Base-by-base conservation (phyloP, 2,797 vertebrate genomes). In the Sebastes hubbsi region DNA sequence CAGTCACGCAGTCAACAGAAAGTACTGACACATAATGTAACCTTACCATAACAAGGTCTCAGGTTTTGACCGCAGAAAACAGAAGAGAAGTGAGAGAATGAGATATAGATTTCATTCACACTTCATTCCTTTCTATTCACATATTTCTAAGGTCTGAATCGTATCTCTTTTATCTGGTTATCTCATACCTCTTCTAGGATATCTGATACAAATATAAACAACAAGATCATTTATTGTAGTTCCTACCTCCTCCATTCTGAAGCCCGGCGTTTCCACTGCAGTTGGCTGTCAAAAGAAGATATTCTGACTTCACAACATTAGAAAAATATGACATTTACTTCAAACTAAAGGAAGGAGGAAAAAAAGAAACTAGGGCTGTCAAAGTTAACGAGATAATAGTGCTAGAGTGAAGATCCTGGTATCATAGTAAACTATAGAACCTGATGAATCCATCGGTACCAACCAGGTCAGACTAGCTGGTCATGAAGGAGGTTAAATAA, bases 211-310 rank as follows among this genome's bases (percentile, higher is more conserved):
- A n/a, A 60, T 60, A 29, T 27, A 16, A n/a, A 38, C 36, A 29
- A 11, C 9, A 0, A 61, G 10, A 20, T 20, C 18, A 59, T 59
- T 16, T 59, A 12, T 2, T 42, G 16, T 6, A 64, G 32, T 6
- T 8, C 29, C 1, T 64, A 78, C 70, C 36, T 38, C 1, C 0
- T 4, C 2, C 0, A 1, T 1, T 1, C 8, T 4, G 22, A 13
- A 24, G 0, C 0, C 0, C 0, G 6, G n/a, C 1, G 0, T 16
- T 8, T 25, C 0, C 1, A 3, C 3, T 67, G 60, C 81, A 83
- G 10, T 0, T 49, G 9, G 12, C 78, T 81, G 66, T 24, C 59
- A 75, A 75, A 49, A 56, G 6, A 30, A 36, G 1, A 38, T 30
- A 67, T 59, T 22, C 1, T 14, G 14, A 61, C 22, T 36, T 54